Evolutionary conservation across 2,797 vertebrate species (phyloP), one percentile per base, ranked within the genome.

Genomic region (Brachymystax lenok): DNA sequence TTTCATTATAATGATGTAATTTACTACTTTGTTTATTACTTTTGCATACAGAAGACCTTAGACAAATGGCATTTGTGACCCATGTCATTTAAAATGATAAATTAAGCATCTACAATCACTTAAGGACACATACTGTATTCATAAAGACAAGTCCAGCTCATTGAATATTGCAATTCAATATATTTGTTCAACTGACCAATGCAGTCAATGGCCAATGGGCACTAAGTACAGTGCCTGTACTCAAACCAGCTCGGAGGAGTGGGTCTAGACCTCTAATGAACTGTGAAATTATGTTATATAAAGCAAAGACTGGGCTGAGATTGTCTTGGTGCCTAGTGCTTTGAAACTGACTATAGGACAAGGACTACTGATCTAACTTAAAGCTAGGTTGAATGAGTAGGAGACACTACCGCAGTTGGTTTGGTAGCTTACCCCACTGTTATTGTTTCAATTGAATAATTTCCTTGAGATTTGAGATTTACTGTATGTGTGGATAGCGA

Each of bases 201-300:
- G 81, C 68, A 75, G 54, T 73, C 63, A 74, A 54, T 73, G 69
- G 69, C 40, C 40, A 79, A 82, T 84, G 89, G 82, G 80, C 90
- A 91, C 87, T 83, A 80, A 81, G 81, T 82, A 80, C 59, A 69
- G 79, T 81, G 75, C 86, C 85, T 87, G 81, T 77, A 46, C 40
- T 46, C 40, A 46, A 79, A 85, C 82, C 82, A 82, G 89, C 84
- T 89, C 80, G 85, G 81, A 79, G 82, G 79, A 91, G 82, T 71
- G 73, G 84, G 82, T 80, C 71, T 83, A 75, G 81, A 83, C 80
- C 84, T 88, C 86, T 93, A 94, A 93, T 92, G 90, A 93, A 89
- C 90, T 91, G 89, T 92, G 92, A 94, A 93, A 93, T 92, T 86
- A 88, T 85, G 89, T 92, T 91, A 91, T 85, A 80, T 85, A 85